A percentile compares a stretch with the other conserved stretches of the same genome.
Conservation (phyloP, 2,113 vertebrate species). For the Anser brachyrhynchus region DNA sequence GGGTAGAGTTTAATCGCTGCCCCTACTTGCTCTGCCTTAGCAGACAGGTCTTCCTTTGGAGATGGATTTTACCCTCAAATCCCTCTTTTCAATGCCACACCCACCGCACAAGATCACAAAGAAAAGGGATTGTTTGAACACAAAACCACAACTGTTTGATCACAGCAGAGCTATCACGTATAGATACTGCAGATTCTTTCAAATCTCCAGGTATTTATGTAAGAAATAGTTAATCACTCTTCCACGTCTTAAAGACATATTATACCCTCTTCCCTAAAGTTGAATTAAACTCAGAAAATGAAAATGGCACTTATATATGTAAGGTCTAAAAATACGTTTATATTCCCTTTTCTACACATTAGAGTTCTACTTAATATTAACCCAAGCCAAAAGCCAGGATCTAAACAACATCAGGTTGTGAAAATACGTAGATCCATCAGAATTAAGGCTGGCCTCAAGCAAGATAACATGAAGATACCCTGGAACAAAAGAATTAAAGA, state of each 20-base stretch:
- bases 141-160: slow-evolving; percentile 62
- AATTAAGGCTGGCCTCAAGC: neutral
- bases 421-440: neutral
- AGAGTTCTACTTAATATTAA: neutral
- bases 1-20: slow-evolving; percentile 48
- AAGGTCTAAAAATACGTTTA: neutral
- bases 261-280: neutral
- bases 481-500: neutral
- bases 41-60: slow-evolving; percentile 26
- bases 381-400: neutral
- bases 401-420: neutral
- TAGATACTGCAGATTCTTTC: slow-evolving; percentile 15
- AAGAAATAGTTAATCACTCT: neutral
- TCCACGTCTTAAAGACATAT: neutral
- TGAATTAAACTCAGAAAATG: neutral
- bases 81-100: slow-evolving; percentile 62
- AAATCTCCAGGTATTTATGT: neutral
- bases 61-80: slow-evolving; percentile 60
- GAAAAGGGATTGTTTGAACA: slow-evolving; percentile 38
- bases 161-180: slow-evolving; percentile 43
- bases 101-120: slow-evolving; percentile 58
- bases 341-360: neutral
- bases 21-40: slow-evolving; percentile 57
- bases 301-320: neutral
- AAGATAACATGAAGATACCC: neutral